Evolutionary conservation across 2,797 vertebrate genomes (phyloP).

Genomic region (Eleutherodactylus coqui): DNA sequence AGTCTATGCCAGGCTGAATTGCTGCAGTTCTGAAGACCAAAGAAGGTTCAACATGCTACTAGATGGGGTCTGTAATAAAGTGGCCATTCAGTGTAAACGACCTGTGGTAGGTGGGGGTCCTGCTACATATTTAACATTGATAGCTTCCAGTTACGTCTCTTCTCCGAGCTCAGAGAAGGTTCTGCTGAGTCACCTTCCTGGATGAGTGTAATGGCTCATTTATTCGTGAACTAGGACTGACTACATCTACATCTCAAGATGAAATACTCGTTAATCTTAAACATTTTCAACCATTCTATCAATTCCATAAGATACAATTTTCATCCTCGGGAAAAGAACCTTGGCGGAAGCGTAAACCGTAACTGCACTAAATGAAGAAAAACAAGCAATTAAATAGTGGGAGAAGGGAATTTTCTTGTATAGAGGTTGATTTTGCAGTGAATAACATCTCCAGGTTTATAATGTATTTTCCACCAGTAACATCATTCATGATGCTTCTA

Average conservation of each 20-base stretch:
- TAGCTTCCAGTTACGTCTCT: background rate
- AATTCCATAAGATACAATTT: background rate
- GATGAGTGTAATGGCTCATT: background rate
- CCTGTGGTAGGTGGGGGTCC: too few species aligned
- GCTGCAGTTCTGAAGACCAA: too few species aligned
- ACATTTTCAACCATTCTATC: background rate
- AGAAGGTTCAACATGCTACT: too few species aligned
- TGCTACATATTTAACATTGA: background rate
- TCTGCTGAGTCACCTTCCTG: background rate
- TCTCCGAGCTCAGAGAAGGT: background rate
- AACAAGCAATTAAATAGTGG: background rate
- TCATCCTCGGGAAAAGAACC: background rate
- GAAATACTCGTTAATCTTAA: background rate
- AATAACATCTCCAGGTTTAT: conserved; percentile 10
- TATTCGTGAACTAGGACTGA: background rate
- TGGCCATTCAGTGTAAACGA: too few species aligned
- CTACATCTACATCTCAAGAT: background rate
- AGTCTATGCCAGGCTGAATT: too few species aligned
- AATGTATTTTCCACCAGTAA: background rate
- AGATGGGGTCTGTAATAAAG: too few species aligned
- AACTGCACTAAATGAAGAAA: background rate
- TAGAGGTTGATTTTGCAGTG: background rate
- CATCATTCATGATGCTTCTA: background rate
- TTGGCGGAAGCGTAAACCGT: background rate
- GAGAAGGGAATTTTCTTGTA: background rate